Evolutionary conservation across 2,888 invertebrate genomes (phyloP).

Genomic region (Megastigmus dorsalis): DNA sequence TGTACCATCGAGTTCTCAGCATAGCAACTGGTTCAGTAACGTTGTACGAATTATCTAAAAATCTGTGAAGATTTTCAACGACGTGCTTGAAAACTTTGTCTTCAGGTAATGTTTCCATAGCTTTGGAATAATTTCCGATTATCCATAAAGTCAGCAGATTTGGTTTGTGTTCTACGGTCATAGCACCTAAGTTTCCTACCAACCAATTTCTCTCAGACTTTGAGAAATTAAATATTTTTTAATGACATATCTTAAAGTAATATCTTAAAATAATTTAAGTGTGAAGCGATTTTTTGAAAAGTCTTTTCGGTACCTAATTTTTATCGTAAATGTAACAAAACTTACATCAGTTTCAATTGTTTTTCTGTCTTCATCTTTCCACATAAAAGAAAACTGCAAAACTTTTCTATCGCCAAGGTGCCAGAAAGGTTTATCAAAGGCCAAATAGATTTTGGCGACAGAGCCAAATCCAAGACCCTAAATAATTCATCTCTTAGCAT

Average conservation of each 20-base stretch:
- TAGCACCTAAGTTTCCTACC: constrained; percentile 79
- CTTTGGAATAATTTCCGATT: constrained; percentile 77
- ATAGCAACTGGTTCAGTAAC: constrained; percentile 76
- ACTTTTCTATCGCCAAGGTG: neutral
- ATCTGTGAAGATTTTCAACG: constrained; percentile 75
- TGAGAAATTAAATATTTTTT: constrained; percentile 4
- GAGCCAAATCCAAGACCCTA: constrained; percentile 78
- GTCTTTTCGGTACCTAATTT: neutral
- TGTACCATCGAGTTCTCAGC: constrained; percentile 81
- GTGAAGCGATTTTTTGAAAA: neutral
- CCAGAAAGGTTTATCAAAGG: constrained; percentile 82
- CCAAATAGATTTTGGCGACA: constrained; percentile 81
- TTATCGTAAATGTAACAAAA: neutral
- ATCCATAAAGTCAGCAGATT: constrained; percentile 81
- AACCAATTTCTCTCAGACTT: constrained; percentile 77
- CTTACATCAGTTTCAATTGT: constrained; percentile 9
- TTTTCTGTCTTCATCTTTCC: constrained; percentile 76
- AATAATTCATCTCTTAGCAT: constrained; percentile 26
- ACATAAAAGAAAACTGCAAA: constrained; percentile 68
- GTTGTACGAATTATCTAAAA: constrained; percentile 75
- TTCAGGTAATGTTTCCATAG: constrained; percentile 79
- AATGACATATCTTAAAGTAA: neutral
- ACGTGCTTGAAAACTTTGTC: constrained; percentile 76
- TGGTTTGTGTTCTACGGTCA: constrained; percentile 78
- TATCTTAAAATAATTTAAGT: neutral